Evolutionary conservation across 64 coral and sea anemone species (phyloP), one percentile per base, ranked within the genome.

Genomic region (Montipora cactus): DNA sequence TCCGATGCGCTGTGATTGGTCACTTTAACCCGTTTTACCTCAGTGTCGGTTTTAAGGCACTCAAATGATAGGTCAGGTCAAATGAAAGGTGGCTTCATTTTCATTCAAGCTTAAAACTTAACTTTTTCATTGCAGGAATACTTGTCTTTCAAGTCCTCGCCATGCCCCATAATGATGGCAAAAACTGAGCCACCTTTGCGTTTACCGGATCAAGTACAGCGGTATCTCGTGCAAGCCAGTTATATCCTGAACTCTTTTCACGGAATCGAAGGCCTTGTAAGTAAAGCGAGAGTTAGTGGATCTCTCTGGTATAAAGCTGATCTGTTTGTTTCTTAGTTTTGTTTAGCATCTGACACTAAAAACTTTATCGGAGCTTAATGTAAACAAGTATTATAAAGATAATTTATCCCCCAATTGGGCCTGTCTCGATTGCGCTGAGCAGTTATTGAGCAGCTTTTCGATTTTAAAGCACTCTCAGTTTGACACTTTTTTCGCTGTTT

Each of bases 161-260:
- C 93, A 18, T 94, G 93, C 78, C 93, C 93, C 13, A 90, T 94
- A 19, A 89, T 90, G 78, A 81, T 94, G 5, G 79, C 90, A 72
- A 89, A 85, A 76, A 83, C 76, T 62, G 46, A 49, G 19, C 70
- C 89, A 55, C 93, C 87, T 5, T 49, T 67, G 22, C 3, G 44
- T 14, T 23, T 90, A 28, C 93, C 93, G 28, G 18, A 16, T 22
- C 67, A 49, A 82, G 79, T 90, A 53, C 19, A 90, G 44, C 79
- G 45, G 46, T 80, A 79, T 90, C 89, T 94, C 18, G 58, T 49
- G 16, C 93, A 90, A 23, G 93, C 88, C 21, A 71, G 85, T 49
- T 53, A 78, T 10, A 88, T 94, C 12, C 81, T 85, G 14, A 78
- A 69, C 4, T 87, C 87, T 20, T 74, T 71, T 22, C 12, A 77